Conservation (phyloP, 2,888 invertebrate genomes). For the Oxytorus armatus region DNA sequence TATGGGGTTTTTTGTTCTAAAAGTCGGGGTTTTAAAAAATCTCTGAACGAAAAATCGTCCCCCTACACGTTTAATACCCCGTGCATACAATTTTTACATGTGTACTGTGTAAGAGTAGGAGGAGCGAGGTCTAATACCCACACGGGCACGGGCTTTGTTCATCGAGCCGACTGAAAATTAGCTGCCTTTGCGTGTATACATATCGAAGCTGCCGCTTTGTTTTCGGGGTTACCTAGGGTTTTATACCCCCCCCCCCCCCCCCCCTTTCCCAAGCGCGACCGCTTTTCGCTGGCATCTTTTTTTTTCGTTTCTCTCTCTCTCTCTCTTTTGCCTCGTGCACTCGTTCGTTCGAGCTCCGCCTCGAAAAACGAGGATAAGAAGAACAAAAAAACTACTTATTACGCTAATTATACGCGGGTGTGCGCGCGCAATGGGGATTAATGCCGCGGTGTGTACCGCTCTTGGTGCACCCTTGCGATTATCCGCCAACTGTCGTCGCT, state of each 20-base stretch:
- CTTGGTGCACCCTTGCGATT: slow-evolving; percentile 74
- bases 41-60: no score
- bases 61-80: neutral
- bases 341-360: slow-evolving; percentile 72
- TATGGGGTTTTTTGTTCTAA: no score
- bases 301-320: slow-evolving; percentile 34
- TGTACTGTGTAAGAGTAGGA: slow-evolving; percentile 22
- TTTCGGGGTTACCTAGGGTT: slow-evolving; percentile 77
- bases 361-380: slow-evolving; percentile 65
- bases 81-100: neutral
- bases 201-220: slow-evolving; percentile 80
- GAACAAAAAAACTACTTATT: slow-evolving; percentile 81
- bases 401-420: slow-evolving; percentile 83
- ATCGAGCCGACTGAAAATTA: slow-evolving; percentile 80
- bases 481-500: slow-evolving; percentile 80
- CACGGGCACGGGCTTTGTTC: slow-evolving; percentile 76
- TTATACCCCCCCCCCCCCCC: slow-evolving; percentile 54
- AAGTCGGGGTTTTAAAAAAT: no score
- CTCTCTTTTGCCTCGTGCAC: slow-evolving; percentile 40
- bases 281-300: slow-evolving; percentile 25
- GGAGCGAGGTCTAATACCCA: slow-evolving; percentile 66
- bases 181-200: slow-evolving; percentile 77
- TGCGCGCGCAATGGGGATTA: slow-evolving; percentile 69
- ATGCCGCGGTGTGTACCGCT: slow-evolving; percentile 65
- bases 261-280: no score